These are phyloP conservation scores for Anastatus disparis DNA, from an alignment of 1,140 invertebrate species.

Conservation along the genomic window DNA sequence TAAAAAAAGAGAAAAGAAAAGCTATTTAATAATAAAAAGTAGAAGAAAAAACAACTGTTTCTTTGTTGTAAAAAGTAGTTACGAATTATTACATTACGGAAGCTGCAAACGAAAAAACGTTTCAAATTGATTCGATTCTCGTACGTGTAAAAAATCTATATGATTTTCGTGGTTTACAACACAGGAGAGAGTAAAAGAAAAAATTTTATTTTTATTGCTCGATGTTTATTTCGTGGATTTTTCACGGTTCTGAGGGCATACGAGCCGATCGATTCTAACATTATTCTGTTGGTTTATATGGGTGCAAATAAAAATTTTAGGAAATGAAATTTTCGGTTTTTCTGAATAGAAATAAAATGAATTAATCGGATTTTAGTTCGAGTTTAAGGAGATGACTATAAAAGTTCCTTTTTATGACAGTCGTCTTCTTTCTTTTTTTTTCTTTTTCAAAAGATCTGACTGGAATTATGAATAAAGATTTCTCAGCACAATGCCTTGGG, in stretches of 20 bases:
- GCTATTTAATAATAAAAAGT: too few relatives aligned
- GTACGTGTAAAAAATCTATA: conserved; percentile 6
- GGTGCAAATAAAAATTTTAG: conserved; percentile 5
- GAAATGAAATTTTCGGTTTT: not conserved
- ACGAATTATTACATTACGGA: not conserved
- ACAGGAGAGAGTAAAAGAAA: too few relatives aligned
- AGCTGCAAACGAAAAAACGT: not conserved
- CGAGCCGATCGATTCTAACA: too few relatives aligned
- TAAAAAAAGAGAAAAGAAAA: too few relatives aligned
- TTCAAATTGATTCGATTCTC: not conserved
- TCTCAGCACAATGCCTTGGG: too few relatives aligned
- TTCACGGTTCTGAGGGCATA: not conserved
- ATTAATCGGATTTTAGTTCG: conserved; percentile 28
- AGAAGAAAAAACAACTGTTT: not conserved
- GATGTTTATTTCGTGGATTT: conserved; percentile 19
- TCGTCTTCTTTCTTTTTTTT: too few relatives aligned
- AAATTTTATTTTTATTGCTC: conserved; percentile 3
- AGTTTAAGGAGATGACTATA: not conserved
- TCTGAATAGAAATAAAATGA: not conserved
- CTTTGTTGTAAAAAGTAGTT: not conserved
- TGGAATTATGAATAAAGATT: too few relatives aligned
- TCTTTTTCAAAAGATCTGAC: too few relatives aligned
- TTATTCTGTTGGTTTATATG: not conserved
- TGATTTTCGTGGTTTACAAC: too few relatives aligned
- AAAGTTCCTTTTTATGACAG: not conserved